phyloP scores from a whole-genome alignment of 2,797 vertebrate species.

The Sebastes trivittatus region DNA sequence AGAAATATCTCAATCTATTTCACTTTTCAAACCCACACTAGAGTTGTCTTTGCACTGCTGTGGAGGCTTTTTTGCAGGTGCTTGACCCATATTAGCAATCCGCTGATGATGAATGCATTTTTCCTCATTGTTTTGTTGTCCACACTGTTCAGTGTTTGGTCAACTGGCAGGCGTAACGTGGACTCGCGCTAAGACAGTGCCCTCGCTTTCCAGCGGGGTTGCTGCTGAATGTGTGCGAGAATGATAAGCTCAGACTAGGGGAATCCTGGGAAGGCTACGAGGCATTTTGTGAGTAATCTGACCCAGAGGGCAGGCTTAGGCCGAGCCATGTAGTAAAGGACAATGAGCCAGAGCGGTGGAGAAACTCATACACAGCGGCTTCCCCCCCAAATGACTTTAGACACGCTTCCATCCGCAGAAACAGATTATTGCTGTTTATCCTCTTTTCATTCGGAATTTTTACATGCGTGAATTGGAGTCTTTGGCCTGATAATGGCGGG shows the following conservation, averaged over 20 bases:
- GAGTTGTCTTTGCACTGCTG: neutral
- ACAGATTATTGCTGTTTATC: slow-evolving; percentile 81
- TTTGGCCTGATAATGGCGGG: slow-evolving; percentile 70
- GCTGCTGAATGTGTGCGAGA: slow-evolving; percentile 74
- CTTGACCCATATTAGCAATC: slow-evolving; percentile 12
- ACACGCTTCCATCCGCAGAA: slow-evolving; percentile 75
- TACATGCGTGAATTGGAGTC: slow-evolving; percentile 72
- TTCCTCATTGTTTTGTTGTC: neutral
- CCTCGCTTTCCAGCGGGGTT: slow-evolving; percentile 42
- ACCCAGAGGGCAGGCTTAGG: slow-evolving; percentile 79
- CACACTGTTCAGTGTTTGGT: slow-evolving; percentile 17
- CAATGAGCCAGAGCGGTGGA: slow-evolving; percentile 74
- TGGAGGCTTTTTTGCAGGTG: slow-evolving; percentile 12
- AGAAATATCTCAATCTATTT: slow-evolving; percentile 26
- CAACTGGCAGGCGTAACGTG: slow-evolving; percentile 14
- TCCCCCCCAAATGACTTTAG: slow-evolving; percentile 76
- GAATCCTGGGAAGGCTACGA: slow-evolving; percentile 70
- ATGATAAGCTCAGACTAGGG: slow-evolving; percentile 75
- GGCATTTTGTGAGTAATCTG: slow-evolving; percentile 79
- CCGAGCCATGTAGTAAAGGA: slow-evolving; percentile 73
- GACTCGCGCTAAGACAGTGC: slow-evolving; percentile 47
- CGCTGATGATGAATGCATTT: slow-evolving; percentile 23
- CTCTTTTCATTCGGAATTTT: slow-evolving; percentile 73
- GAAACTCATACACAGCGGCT: slow-evolving; percentile 71
- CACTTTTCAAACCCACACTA: neutral